Conservation (phyloP, 2,113 vertebrate genomes). For the Austrofundulus limnaeus region DNA sequence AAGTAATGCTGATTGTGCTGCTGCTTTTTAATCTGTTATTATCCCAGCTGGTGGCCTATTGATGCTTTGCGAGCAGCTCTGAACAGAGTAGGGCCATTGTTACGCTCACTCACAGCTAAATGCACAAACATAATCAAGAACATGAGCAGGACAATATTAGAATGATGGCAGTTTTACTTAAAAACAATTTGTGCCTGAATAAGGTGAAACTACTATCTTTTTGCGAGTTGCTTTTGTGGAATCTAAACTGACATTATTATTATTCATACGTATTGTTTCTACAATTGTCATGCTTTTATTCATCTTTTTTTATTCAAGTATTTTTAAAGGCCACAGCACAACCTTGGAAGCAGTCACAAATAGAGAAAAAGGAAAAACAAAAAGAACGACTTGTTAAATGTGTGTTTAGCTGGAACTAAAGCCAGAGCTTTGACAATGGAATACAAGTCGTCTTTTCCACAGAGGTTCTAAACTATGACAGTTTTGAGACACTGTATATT, state of each 20-base stretch:
- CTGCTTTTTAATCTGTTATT: conserved; percentile 51
- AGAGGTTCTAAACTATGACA: conserved; percentile 39
- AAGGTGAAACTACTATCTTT: not conserved
- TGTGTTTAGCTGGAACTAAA: conserved; percentile 7
- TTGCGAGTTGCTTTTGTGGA: not conserved
- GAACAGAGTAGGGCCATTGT: conserved; percentile 27
- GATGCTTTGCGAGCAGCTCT: conserved; percentile 48
- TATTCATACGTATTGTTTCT: no score
- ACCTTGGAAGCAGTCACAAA: not conserved
- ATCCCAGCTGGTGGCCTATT: conserved; percentile 57
- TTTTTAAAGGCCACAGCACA: not conserved
- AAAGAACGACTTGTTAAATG: conserved; percentile 5
- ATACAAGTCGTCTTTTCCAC: conserved; percentile 8
- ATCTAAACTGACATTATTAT: not conserved
- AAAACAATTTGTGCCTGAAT: not conserved
- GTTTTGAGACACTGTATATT: conserved; percentile 47
- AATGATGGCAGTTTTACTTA: conserved; percentile 15
- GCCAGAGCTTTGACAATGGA: conserved; percentile 1
- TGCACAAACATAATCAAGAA: conserved; percentile 35
- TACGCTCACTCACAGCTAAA: conserved; percentile 21
- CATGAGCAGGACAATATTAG: not conserved
- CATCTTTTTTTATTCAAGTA: not conserved
- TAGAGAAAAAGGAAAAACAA: not conserved
- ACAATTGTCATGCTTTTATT: not conserved
- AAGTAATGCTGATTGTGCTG: conserved; percentile 46